Percentiles rank a stretch among this genome's conserved stretches.
Evolutionary conservation across 35 echinoderm and acorn worm species (phyloP).

Genomic region (Apostichopus parvimensis): DNA sequence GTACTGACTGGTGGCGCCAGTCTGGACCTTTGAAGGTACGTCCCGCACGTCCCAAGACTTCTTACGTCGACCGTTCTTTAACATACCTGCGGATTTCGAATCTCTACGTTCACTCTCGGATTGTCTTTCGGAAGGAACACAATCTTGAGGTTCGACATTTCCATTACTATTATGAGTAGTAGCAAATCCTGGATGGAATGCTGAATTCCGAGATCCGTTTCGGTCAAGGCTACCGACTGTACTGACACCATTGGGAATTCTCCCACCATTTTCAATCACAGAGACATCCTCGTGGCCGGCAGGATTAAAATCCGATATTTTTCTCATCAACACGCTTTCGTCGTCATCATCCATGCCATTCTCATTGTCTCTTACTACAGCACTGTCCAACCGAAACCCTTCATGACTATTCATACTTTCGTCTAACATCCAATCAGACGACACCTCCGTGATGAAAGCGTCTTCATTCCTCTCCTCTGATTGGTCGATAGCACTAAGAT

Average conservation of each 20-base stretch:
- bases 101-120: too few relatives aligned
- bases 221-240: not conserved
- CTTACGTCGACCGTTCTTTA: not conserved
- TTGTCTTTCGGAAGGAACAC: not conserved
- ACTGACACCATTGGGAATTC: not conserved
- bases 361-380: not conserved
- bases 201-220: not conserved
- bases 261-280: not conserved
- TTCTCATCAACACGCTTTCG: slow-evolving; percentile 65
- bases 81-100: not conserved
- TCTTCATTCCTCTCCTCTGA: not conserved
- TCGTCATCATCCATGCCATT: slow-evolving; percentile 32
- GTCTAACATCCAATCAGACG: not conserved
- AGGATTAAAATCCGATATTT: slow-evolving; percentile 61
- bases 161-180: not conserved
- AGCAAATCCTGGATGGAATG: not conserved
- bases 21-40: not conserved
- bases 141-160: not conserved
- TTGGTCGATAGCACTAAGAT: not conserved
- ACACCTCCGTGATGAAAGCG: slow-evolving; percentile 14
- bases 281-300: not conserved
- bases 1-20: slow-evolving; percentile 9
- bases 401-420: slow-evolving; percentile 24
- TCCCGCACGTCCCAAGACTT: not conserved
- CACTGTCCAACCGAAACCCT: not conserved